Conservation (phyloP, 2,113 vertebrate species). For the Ceyx cyanopectus region DNA sequence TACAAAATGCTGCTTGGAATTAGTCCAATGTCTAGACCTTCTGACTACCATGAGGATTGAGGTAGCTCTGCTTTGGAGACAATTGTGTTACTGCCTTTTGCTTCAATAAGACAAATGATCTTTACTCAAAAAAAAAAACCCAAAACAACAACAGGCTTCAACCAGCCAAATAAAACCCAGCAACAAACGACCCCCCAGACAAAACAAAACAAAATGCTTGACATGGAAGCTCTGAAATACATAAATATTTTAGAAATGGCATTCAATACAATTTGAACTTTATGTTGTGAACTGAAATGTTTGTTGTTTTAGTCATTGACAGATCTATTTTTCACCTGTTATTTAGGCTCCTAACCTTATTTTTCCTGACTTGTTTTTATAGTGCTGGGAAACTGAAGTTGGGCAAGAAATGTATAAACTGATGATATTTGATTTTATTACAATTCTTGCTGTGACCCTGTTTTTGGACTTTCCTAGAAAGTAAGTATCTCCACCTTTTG, state of each 20-base stretch:
- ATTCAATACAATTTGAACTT: neutral
- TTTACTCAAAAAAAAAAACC: neutral
- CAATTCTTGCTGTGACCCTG: slow-evolving; percentile 84
- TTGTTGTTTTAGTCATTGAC: neutral
- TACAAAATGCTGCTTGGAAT: neutral
- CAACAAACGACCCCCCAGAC: too few relatives aligned
- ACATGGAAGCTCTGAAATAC: neutral
- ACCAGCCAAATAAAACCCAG: neutral
- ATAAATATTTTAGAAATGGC: neutral
- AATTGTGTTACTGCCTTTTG: neutral
- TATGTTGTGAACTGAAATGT: neutral
- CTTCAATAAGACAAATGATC: neutral
- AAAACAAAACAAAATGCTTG: neutral
- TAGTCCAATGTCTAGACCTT: neutral
- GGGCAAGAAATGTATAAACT: slow-evolving; percentile 99
- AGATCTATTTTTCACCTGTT: neutral
- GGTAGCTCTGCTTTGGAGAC: neutral
- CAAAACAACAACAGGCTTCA: neutral
- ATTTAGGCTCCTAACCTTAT: neutral
- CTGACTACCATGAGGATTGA: neutral
- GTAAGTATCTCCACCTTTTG: slow-evolving; percentile 76
- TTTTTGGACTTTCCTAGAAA: slow-evolving; percentile 93
- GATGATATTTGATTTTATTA: slow-evolving; percentile 94
- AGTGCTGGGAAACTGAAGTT: slow-evolving; percentile 97
- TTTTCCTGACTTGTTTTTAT: slow-evolving; percentile 37